Conservation (phyloP, 2,888 invertebrate species). For the Arrhopalites spinosus region DNA sequence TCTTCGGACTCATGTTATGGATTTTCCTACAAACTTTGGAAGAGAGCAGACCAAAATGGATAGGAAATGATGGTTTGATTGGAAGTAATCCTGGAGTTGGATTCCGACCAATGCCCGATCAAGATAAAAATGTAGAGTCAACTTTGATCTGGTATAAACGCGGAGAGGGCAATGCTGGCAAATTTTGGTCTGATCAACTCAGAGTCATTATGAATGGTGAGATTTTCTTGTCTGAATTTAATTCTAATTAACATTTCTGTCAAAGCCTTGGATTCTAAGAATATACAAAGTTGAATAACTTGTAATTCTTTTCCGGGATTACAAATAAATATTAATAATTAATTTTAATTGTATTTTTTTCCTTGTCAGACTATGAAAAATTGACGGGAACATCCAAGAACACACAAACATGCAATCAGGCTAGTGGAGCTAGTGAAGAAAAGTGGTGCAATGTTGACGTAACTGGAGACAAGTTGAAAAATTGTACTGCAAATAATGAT, state of each 20-base stretch:
- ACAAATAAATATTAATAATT: no score
- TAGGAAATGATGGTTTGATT: conserved; percentile 81
- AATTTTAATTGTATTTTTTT: neutral
- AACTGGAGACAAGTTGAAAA: conserved; percentile 2
- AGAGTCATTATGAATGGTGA: conserved; percentile 77
- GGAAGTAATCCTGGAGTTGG: conserved; percentile 92
- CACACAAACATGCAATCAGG: neutral
- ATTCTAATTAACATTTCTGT: neutral
- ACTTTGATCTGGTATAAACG: conserved; percentile 94
- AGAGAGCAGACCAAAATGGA: conserved; percentile 84
- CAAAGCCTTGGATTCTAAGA: no score
- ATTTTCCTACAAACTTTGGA: conserved; percentile 94
- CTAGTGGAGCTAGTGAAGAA: conserved; percentile 7
- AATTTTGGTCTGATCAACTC: conserved; percentile 79
- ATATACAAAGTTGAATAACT: no score
- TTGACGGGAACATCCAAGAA: conserved; percentile 64
- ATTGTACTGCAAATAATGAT: conserved; percentile 74
- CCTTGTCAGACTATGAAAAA: conserved; percentile 70
- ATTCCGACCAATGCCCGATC: conserved; percentile 90
- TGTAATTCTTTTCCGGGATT: no score
- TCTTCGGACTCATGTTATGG: conserved; percentile 92
- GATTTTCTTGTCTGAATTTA: neutral
- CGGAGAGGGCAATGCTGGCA: conserved; percentile 75
- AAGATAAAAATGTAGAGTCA: conserved; percentile 89
- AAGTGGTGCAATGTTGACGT: conserved; percentile 30